Conservation (phyloP, 2,888 invertebrate genomes). For the Drosophila atripex region DNA sequence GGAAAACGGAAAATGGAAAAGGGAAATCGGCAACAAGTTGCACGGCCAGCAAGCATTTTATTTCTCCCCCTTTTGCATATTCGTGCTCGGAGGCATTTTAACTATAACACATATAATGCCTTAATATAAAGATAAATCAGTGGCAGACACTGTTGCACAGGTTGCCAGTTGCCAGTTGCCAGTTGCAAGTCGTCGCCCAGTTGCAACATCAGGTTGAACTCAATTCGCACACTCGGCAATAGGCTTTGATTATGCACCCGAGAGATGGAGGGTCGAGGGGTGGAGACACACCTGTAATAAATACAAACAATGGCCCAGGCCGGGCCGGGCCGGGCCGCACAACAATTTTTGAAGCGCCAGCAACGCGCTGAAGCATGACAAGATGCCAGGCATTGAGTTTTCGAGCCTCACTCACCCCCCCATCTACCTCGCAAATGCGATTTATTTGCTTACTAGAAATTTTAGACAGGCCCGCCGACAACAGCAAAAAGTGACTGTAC, state of each 20-base stretch:
- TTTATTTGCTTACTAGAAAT: conserved; percentile 67
- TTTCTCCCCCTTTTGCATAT: conserved; percentile 20
- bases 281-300: conserved; percentile 54
- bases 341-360: conserved; percentile 52
- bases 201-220: conserved; percentile 53
- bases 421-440: conserved; percentile 43
- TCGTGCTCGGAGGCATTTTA: conserved; percentile 30
- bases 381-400: conserved; percentile 17
- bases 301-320: conserved; percentile 30
- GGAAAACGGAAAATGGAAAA: neutral
- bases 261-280: neutral
- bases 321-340: conserved; percentile 10
- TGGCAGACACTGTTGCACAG: conserved; percentile 31
- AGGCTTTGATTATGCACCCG: conserved; percentile 60
- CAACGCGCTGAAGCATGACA: conserved; percentile 65
- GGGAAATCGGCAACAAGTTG: conserved; percentile 18
- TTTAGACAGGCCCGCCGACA: conserved; percentile 47
- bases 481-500: conserved; percentile 30
- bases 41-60: conserved; percentile 28
- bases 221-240: conserved; percentile 55
- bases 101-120: conserved; percentile 28
- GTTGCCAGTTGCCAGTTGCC: conserved; percentile 24
- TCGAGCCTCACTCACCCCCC: neutral
- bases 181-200: no score
- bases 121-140: conserved; percentile 41